A percentile compares a stretch with the other conserved stretches of the same genome.
phyloP scores from a whole-genome alignment of 2,113 vertebrate genomes.

The Apteryx owenii region DNA sequence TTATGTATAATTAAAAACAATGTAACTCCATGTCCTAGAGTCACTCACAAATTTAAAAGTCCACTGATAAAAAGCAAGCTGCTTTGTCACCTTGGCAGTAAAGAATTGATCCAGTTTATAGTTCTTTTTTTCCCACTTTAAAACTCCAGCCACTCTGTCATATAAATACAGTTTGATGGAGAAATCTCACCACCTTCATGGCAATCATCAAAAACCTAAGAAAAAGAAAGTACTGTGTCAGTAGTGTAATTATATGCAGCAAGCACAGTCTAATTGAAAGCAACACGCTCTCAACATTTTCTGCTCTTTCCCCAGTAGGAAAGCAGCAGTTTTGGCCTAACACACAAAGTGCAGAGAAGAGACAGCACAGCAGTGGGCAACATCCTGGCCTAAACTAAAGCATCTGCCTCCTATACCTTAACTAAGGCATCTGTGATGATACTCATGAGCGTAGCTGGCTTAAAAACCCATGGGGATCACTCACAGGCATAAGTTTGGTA shows the following conservation, averaged over 20 bases:
- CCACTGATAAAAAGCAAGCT: background rate
- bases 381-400: background rate
- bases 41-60: background rate
- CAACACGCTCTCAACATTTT: background rate
- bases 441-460: background rate
- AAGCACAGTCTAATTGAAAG: background rate
- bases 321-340: background rate
- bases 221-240: constrained; percentile 39
- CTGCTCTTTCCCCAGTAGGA: background rate
- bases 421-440: background rate
- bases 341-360: background rate
- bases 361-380: background rate
- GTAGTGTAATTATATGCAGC: background rate
- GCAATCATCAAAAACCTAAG: constrained; percentile 96
- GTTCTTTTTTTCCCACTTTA: constrained; percentile 64
- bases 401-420: background rate
- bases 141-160: constrained; percentile 95
- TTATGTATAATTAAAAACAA: background rate
- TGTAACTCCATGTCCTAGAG: background rate
- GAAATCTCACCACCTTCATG: constrained; percentile 96
- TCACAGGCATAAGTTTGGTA: rapidly evolving
- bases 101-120: background rate
- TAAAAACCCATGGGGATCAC: rapidly evolving
- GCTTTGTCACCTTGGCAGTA: background rate
- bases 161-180: constrained; percentile 93